A percentile compares a stretch with the other conserved stretches of the same genome.
Conservation (phyloP, 2,888 invertebrate genomes). For the Amphimallon solstitiale region DNA sequence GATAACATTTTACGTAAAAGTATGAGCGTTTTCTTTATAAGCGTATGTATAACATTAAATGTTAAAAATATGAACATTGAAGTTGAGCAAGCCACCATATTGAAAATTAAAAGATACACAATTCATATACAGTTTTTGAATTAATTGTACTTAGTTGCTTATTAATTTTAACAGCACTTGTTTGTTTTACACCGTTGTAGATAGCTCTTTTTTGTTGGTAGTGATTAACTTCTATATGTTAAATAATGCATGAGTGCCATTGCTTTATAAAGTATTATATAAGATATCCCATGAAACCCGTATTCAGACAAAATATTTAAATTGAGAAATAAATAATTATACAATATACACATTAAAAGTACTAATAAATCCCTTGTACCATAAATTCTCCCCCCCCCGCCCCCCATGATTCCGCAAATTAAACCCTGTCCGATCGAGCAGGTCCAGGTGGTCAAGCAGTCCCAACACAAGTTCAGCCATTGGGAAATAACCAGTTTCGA, state of each 20-base stretch:
- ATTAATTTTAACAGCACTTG: too few relatives aligned
- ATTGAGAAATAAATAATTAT: not conserved
- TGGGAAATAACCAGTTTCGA: constrained; percentile 82
- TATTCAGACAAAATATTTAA: not conserved
- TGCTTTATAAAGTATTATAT: not conserved
- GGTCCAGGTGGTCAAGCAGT: constrained; percentile 93
- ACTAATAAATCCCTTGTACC: constrained; percentile 23
- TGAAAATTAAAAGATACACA: too few relatives aligned
- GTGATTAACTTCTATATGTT: too few relatives aligned
- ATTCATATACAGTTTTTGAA: too few relatives aligned
- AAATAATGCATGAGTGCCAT: not conserved
- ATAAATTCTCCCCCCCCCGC: not conserved
- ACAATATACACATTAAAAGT: constrained; percentile 4
- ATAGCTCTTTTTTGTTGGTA: too few relatives aligned
- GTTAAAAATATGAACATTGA: too few relatives aligned
- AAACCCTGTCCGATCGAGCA: constrained; percentile 61
- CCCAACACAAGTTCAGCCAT: constrained; percentile 87
- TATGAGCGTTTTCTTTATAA: too few relatives aligned
- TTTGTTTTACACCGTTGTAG: too few relatives aligned
- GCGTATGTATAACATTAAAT: too few relatives aligned
- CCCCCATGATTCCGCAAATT: constrained; percentile 3
- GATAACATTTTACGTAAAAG: too few relatives aligned
- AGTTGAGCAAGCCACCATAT: too few relatives aligned
- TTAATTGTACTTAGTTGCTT: too few relatives aligned
- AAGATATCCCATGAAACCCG: constrained; percentile 15